These are phyloP conservation scores for Acleris laterana DNA, from an alignment of 2,888 invertebrate species.

Conservation along the genomic window DNA sequence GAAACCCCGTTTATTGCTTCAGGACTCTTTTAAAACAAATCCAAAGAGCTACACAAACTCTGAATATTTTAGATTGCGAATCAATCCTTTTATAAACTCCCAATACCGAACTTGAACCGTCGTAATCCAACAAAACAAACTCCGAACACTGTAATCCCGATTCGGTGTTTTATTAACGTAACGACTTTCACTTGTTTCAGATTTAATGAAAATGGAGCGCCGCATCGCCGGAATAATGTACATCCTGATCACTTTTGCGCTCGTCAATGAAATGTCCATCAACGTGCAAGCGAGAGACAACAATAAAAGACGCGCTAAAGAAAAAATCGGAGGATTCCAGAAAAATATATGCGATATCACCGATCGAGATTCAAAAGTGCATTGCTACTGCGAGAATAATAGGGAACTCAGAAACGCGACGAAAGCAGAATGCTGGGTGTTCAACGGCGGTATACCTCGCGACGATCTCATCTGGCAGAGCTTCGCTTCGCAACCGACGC, in stretches of 20 bases:
- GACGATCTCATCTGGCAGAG: slow-evolving; percentile 90
- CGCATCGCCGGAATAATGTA: slow-evolving; percentile 71
- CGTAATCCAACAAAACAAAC: slow-evolving; percentile 44
- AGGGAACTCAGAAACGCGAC: slow-evolving; percentile 84
- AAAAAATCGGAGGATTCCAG: slow-evolving; percentile 76
- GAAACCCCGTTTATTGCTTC: not conserved
- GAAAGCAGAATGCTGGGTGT: slow-evolving; percentile 91
- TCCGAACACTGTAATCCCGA: slow-evolving; percentile 40
- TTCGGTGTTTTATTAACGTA: slow-evolving; percentile 45
- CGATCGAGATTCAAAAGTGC: slow-evolving; percentile 83
- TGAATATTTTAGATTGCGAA: slow-evolving; percentile 31
- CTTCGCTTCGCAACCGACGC: slow-evolving; percentile 88
- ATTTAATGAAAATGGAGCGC: slow-evolving; percentile 70
- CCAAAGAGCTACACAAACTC: slow-evolving; percentile 12
- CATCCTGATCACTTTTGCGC: slow-evolving; percentile 73
- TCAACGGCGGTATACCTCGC: slow-evolving; percentile 86
- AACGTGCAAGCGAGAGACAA: slow-evolving; percentile 76
- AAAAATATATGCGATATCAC: slow-evolving; percentile 85
- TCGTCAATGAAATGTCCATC: slow-evolving; percentile 78
- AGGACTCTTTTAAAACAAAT: not conserved
- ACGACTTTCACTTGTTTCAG: slow-evolving; percentile 72
- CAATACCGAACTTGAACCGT: slow-evolving; percentile 39
- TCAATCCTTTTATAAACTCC: slow-evolving; percentile 31
- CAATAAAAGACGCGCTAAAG: slow-evolving; percentile 74
- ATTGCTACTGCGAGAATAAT: slow-evolving; percentile 87